phyloP scores from a whole-genome alignment of 2,113 vertebrate species.

The Catharus minimus region DNA sequence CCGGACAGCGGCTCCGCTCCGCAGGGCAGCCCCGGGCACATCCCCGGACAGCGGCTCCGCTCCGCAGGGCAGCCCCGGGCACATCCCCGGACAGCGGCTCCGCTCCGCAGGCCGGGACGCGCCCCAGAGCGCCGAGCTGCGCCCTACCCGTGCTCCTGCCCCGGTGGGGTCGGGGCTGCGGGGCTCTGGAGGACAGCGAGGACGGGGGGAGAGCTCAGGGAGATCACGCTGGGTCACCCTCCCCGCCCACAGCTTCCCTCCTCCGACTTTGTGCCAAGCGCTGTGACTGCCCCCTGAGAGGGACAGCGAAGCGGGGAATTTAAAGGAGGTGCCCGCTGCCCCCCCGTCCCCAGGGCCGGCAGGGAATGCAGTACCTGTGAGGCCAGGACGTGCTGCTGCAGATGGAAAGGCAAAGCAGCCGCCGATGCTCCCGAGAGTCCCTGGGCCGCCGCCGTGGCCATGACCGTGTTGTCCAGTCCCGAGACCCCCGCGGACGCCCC shows the following conservation, averaged over 20 bases:
- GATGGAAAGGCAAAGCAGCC: conserved; percentile 90
- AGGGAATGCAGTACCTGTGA: conserved; percentile 83
- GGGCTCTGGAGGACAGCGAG: neutral
- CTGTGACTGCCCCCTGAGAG: neutral
- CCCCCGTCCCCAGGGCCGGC: too few species aligned
- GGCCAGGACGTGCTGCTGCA: conserved; percentile 96
- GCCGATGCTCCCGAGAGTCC: conserved; percentile 82
- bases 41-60: neutral
- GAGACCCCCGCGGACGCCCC: conserved; percentile 81
- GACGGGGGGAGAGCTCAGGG: neutral
- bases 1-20: too few species aligned
- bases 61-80: neutral
- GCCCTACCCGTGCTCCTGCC: neutral
- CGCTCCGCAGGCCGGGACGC: neutral
- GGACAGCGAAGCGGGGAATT: neutral
- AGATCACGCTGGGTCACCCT: neutral
- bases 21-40: neutral
- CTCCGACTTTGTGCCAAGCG: neutral
- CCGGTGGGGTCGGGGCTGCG: neutral
- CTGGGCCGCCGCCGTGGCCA: conserved; percentile 87
- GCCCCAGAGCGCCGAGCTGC: neutral
- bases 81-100: too few species aligned
- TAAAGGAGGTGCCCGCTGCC: neutral
- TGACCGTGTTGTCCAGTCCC: conserved; percentile 84
- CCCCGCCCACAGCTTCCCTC: neutral